Evolutionary conservation across 2,113 vertebrate genomes (phyloP), one percentile per base, ranked within the genome.

Genomic region (Balaenoptera acutorostrata): DNA sequence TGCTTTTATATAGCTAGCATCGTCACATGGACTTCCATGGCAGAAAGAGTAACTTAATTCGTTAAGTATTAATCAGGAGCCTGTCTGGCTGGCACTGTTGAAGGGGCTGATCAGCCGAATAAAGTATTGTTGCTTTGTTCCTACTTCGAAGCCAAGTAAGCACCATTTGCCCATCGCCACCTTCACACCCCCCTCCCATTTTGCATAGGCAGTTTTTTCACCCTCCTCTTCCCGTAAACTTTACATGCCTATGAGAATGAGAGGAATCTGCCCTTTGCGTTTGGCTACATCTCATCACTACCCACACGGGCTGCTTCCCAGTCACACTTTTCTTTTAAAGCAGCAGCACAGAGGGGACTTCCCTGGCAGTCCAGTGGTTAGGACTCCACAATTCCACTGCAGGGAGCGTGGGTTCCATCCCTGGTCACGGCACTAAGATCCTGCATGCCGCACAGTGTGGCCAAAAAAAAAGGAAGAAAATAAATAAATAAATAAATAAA

Each of bases 1-100:
- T 52, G 52, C 36, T 59, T 55, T 55, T 33, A 6, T 57, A 1
- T 10, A 61, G 44, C 20, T 29, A n/a, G 39, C 55, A 8, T 52
- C n/a, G 3, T 71, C 55, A 0, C 7, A 9, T 0, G 20, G 55
- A 33, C 11, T 6, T 33, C 12, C 57, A 0, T 29, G 57, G 23
- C 36, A 44, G 69, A 63, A 63, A n/a, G 63, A 82, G 57, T 69
- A 83, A 8, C 27, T 52, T 36, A 23, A 57, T 52, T 88, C 63
- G 36, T 66, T n/a, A 41, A 27, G 33, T 27, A 25, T 59, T 91
- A 27, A 46, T 94, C 52, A 46, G 21, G 59, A 75, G 61, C 55
- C n/a, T 66, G 1, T 41, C 2, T 49, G 6, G 64, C 68, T 31
- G 63, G n/a, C 36, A 31, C 14, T 36, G 21, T n/a, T 46, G 13